Base-by-base conservation (phyloP, 35 echinoderm and acorn worm species). In the Stichopus chloronotus region DNA sequence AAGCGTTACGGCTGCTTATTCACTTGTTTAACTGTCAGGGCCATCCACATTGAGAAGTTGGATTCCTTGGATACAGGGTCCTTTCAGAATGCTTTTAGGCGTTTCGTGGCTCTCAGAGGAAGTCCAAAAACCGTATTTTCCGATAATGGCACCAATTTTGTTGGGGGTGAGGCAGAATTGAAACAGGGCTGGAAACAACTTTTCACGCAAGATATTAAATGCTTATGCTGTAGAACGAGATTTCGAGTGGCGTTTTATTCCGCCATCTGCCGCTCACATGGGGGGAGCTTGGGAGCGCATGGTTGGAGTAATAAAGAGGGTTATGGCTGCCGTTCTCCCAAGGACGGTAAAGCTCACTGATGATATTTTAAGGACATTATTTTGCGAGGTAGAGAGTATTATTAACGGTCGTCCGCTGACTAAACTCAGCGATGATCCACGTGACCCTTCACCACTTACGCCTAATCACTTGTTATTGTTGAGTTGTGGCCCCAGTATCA, bases 71-170 rank as follows among this genome's bases (percentile, higher is more conserved):
- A 78, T 19, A 91, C 89, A 14, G 89, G 86, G 17, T 86, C 89
- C 6, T 95, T 91, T 52, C n/a, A 92, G 5, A 92, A 92, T 78
- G 94, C 54, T 10, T 79, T 95, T 20, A 54, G 0, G 53, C 58
- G 94, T 5, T 95, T 95, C 59, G 84, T 87, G 10, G 79, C 59
- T 12, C 57, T 79, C 0, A 57, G 92, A 57, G 86, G 91, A 5
- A 7, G 59, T 56, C 92, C 92, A 10, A 55, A 90, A 52, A 57
- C 56, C 12, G 52, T 96, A 25, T 72, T 77, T n/a, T 90, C 85
- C 14, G 92, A 96, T 76, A 96, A 96, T 55, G 85, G 92, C 57
- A 96, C 86, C 8, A 93, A 96, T 59, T 90, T 95, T 63, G 91
- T 93, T 9, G 94, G 91, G 13, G 94, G 59, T 57, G 86, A 88